These are phyloP conservation scores for Buathra laborator DNA, from an alignment of 2,888 invertebrate species.

Conservation along the genomic window DNA sequence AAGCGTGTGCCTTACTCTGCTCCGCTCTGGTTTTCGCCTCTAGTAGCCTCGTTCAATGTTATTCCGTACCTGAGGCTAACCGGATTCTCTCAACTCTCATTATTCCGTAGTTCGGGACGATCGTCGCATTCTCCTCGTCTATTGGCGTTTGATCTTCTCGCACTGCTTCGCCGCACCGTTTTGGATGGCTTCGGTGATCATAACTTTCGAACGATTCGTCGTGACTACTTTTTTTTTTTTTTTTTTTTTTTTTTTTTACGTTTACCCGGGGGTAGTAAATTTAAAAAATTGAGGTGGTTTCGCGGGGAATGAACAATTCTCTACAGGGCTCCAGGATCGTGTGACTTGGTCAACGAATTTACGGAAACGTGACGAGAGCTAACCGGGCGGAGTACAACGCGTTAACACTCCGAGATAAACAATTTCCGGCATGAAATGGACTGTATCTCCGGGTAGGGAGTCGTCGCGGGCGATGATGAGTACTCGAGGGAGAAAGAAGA, in stretches of 20 bases:
- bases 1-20: constrained; percentile 42
- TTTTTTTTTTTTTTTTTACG: neutral
- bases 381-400: constrained; percentile 23
- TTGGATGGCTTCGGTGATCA: neutral
- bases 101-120: constrained; percentile 36
- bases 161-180: neutral
- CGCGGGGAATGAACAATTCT: neutral
- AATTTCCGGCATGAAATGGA: constrained; percentile 62
- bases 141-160: constrained; percentile 44
- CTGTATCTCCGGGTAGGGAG: constrained; percentile 58
- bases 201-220: neutral
- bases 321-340: neutral
- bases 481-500: constrained; percentile 19
- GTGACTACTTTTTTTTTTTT: neutral
- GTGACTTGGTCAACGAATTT: constrained; percentile 49
- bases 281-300: neutral
- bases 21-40: constrained; percentile 21
- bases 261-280: too few species aligned
- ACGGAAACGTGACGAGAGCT: constrained; percentile 57
- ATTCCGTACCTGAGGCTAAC: constrained; percentile 51
- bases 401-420: constrained; percentile 56
- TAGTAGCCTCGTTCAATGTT: constrained; percentile 46
- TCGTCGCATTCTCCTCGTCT: constrained; percentile 23
- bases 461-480: constrained; percentile 16
- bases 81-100: constrained; percentile 59